Evolutionary conservation across 1,140 invertebrate species (phyloP).

Genomic region (Bombus affinis): DNA sequence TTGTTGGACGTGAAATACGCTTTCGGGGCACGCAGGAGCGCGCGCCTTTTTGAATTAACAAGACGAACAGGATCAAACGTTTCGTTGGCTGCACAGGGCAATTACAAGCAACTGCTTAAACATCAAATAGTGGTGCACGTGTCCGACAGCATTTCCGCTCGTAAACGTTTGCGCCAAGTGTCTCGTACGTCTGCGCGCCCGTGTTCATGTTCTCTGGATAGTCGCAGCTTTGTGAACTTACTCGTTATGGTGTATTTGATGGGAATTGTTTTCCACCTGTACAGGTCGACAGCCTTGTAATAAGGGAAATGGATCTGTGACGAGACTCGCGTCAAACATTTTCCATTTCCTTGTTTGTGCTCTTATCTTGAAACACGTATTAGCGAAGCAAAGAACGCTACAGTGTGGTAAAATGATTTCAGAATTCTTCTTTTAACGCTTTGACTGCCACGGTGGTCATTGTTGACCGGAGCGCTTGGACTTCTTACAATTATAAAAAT

Average conservation of each 20-base stretch:
- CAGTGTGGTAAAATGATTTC: no score
- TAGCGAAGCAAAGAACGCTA: no score
- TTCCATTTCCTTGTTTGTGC: background rate
- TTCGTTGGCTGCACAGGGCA: slow-evolving; percentile 17
- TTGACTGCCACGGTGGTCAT: no score
- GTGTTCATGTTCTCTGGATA: background rate
- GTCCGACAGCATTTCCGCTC: slow-evolving; percentile 34
- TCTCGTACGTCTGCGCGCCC: background rate
- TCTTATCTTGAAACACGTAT: no score
- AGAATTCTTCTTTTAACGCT: no score
- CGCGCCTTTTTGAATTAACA: slow-evolving; percentile 25
- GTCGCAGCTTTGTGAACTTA: background rate
- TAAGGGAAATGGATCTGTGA: background rate
- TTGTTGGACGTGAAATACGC: slow-evolving; percentile 12
- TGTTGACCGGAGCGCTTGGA: no score
- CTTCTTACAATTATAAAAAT: no score
- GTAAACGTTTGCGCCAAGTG: slow-evolving; percentile 32
- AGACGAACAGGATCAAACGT: slow-evolving; percentile 33
- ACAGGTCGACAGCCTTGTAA: background rate
- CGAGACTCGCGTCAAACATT: no score
- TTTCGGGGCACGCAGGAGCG: background rate
- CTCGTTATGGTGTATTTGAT: background rate
- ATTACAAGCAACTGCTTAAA: slow-evolving; percentile 46
- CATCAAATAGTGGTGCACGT: slow-evolving; percentile 21
- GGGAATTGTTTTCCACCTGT: slow-evolving; percentile 11